Evolutionary conservation across 1,140 invertebrate species (phyloP), one percentile per base, ranked within the genome.

Genomic region (Dermatophagoides farinae): DNA sequence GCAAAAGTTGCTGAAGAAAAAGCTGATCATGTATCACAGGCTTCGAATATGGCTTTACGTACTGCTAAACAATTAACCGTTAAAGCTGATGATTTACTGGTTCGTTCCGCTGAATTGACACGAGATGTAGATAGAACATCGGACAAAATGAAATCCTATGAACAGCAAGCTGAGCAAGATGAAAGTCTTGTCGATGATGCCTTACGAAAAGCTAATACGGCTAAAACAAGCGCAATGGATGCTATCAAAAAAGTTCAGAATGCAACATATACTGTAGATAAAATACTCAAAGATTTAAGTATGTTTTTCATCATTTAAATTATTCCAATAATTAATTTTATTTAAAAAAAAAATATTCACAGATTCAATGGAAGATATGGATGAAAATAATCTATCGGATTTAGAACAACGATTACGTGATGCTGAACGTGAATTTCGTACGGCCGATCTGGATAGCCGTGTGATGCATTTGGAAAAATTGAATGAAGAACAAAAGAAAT

Each of bases 231-330:
- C 62, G 84, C 88, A 0, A 73, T 77, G 49, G 78, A 84, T 65
- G 85, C 86, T 0, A 79, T 81, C 41, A 79, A 82, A 61, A 83
- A 85, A 74, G 86, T 93, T 0, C 74, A 80, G 11, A 83, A 86
- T 68, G 84, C 88, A 10, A 71, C 89, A 22, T 39, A 51, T 9
- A 82, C 86, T 54, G 78, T 95, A 4, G 77, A 83, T 51, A 78
- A 80, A 53, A 93, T 95, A 59, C 79, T 84, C 63, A 77, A 80
- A 40, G 81, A 88, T 64, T 73, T 96, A 41, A 76, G 80, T 82
- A 72, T 70, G 67, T 67, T 57, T 10, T n/a, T n/a, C n/a, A n/a
- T n/a, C 43, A 44, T 18, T 18, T 4, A 12, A 50, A 23, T 50
- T 9, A 39, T 60, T 57, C 12, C 40, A 49, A 38, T 14, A n/a